These are phyloP conservation scores for Acyrthosiphon pisum DNA, from an alignment of 1,140 invertebrate species.

Conservation along the genomic window DNA sequence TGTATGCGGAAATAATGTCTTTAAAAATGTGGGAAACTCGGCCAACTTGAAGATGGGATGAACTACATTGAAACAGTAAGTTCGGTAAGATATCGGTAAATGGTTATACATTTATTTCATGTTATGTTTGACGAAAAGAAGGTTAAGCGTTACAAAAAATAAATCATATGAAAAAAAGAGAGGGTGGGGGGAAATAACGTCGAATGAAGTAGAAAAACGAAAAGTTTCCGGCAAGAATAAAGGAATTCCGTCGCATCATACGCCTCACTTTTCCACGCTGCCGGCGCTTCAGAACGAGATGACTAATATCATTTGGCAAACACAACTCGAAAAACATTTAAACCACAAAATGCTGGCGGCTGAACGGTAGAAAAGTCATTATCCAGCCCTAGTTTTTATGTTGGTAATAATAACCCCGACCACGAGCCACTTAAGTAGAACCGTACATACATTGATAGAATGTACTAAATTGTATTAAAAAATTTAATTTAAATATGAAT, in stretches of 20 bases:
- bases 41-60: neutral
- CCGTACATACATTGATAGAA: neutral
- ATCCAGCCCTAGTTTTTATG: neutral
- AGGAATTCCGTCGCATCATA: conserved; percentile 14
- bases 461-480: neutral
- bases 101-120: neutral
- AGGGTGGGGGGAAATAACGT: neutral
- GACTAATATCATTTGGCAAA: conserved; percentile 51
- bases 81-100: neutral
- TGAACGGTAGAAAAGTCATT: conserved; percentile 42
- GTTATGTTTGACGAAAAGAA: neutral
- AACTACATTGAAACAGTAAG: neutral
- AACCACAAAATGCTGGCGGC: neutral
- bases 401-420: neutral
- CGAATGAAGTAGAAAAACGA: neutral
- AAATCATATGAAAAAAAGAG: neutral
- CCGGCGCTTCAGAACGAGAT: neutral
- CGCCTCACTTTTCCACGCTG: neutral
- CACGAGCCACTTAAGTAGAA: neutral
- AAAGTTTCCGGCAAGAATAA: conserved; percentile 37
- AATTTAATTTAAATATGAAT: neutral
- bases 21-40: neutral
- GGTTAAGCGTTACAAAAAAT: neutral
- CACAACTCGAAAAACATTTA: conserved; percentile 48
- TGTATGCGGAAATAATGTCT: neutral